Evolutionary conservation across 2,797 vertebrate species (phyloP).

Genomic region (Thripadectes ignobilis): DNA sequence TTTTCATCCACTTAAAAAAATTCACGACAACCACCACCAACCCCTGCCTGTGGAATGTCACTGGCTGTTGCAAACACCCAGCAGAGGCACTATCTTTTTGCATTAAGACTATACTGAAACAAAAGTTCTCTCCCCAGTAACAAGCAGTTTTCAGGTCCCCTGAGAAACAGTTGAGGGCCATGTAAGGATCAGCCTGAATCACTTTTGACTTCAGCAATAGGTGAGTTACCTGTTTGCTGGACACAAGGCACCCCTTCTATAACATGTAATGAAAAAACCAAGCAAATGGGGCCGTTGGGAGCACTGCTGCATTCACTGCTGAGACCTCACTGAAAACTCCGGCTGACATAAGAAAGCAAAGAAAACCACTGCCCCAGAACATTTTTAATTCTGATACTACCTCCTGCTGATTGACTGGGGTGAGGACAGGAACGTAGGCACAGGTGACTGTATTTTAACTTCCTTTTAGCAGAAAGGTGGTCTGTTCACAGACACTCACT

Average conservation of each 20-base stretch:
- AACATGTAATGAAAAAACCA: background rate
- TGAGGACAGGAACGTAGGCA: rapidly evolving
- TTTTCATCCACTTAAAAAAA: background rate
- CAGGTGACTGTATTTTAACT: background rate
- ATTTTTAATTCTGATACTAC: background rate
- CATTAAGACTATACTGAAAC: background rate
- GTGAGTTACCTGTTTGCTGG: background rate
- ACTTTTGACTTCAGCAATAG: background rate
- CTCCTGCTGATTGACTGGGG: background rate
- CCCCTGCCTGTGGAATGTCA: background rate
- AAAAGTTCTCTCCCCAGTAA: background rate
- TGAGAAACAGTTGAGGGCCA: background rate
- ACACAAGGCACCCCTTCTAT: background rate
- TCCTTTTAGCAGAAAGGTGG: background rate
- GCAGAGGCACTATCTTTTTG: background rate
- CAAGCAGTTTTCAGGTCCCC: background rate
- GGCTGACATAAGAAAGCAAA: background rate
- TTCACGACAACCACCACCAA: too few species aligned
- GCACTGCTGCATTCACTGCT: background rate
- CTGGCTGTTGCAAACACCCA: background rate
- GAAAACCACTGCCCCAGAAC: background rate
- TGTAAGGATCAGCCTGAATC: background rate
- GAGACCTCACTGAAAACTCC: background rate
- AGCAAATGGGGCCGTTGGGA: background rate
- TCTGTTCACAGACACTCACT: background rate